A percentile compares a stretch with the other conserved stretches of the same genome.
These are phyloP conservation scores for Zeuzera pyrina DNA, from an alignment of 2,888 invertebrate species.

Conservation along the genomic window DNA sequence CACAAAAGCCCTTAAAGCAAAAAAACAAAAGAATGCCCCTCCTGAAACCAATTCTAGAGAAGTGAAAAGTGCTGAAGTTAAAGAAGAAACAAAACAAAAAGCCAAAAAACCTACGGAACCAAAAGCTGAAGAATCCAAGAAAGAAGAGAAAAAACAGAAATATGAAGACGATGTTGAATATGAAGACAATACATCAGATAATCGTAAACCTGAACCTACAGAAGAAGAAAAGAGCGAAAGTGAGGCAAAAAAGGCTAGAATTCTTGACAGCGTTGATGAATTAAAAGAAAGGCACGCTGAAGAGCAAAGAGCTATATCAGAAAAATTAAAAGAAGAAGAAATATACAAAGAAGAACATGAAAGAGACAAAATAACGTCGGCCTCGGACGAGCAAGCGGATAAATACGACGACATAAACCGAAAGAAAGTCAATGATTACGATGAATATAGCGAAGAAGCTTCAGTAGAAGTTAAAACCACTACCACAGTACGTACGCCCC, in stretches of 20 bases:
- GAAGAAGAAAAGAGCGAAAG: slow-evolving; percentile 39
- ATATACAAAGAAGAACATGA: slow-evolving; percentile 43
- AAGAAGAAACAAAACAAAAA: slow-evolving; percentile 9
- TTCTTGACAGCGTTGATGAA: slow-evolving; percentile 51
- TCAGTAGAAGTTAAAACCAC: slow-evolving; percentile 17
- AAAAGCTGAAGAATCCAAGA: slow-evolving; percentile 8
- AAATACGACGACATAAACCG: too few species aligned
- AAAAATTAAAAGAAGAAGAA: slow-evolving; percentile 53
- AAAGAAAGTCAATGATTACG: slow-evolving; percentile 18
- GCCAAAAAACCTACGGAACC: too few species aligned
- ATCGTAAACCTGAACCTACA: slow-evolving; percentile 20
- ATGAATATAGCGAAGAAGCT: slow-evolving; percentile 37
- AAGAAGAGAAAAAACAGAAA: slow-evolving; percentile 11
- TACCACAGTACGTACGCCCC: slow-evolving; percentile 10
- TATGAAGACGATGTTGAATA: slow-evolving; percentile 34
- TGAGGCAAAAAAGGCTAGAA: slow-evolving; percentile 46
- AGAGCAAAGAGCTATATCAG: slow-evolving; percentile 48
- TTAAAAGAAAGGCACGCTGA: slow-evolving; percentile 49
- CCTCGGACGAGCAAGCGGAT: slow-evolving; percentile 52
- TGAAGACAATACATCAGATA: slow-evolving; percentile 30
- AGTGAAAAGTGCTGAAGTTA: slow-evolving; percentile 10
- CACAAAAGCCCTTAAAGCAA: too few species aligned
- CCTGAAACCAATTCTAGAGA: too few species aligned
- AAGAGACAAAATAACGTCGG: slow-evolving; percentile 28
- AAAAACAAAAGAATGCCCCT: too few species aligned